These are phyloP conservation scores for Tridacna crocea DNA, from an alignment of 2,888 invertebrate species.

Conservation along the genomic window DNA sequence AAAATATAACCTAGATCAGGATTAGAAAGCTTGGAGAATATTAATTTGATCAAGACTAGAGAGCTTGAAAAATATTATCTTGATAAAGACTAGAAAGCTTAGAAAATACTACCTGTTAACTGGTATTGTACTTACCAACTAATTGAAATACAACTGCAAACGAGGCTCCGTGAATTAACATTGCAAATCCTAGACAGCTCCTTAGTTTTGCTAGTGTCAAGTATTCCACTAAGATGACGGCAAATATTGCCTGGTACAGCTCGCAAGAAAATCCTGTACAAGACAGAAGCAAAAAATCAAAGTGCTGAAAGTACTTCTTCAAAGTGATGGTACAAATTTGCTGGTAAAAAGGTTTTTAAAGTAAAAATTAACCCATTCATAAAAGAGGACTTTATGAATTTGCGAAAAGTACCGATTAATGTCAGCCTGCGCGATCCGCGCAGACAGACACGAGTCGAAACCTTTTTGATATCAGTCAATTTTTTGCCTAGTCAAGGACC, in stretches of 20 bases:
- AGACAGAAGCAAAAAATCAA: neutral
- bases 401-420: too few relatives aligned
- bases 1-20: too few relatives aligned
- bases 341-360: neutral
- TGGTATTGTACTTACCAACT: conserved; percentile 34
- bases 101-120: neutral
- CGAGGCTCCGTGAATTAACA: conserved; percentile 44
- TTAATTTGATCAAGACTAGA: too few relatives aligned
- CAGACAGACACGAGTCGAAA: too few relatives aligned
- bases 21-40: too few relatives aligned
- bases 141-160: conserved; percentile 44
- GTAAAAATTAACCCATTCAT: neutral
- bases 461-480: too few relatives aligned
- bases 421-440: too few relatives aligned
- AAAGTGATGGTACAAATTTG: neutral
- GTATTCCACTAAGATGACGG: conserved; percentile 51
- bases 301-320: too few relatives aligned
- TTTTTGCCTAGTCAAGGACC: too few relatives aligned
- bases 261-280: conserved; percentile 50
- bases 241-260: conserved; percentile 46
- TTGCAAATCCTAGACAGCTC: conserved; percentile 47
- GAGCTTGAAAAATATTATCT: too few relatives aligned
- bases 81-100: too few relatives aligned
- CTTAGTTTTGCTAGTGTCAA: conserved; percentile 45
- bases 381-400: too few relatives aligned